A percentile compares a stretch with the other conserved stretches of the same genome.
Conservation (phyloP, 1,140 invertebrate genomes). For the Drosophila micromelanica region DNA sequence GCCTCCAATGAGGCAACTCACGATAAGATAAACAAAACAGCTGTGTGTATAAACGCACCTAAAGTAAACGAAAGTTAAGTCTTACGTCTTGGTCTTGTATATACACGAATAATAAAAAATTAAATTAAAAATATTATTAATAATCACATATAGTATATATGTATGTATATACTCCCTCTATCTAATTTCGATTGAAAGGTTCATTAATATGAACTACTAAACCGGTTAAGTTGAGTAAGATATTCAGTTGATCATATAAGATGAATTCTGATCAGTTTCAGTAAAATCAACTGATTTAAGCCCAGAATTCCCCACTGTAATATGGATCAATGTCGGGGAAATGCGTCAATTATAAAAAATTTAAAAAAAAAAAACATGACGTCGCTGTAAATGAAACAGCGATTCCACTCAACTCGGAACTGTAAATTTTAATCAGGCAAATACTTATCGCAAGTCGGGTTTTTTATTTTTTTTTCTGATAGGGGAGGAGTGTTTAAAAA, state of each 20-base stretch:
- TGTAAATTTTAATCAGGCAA: not conserved
- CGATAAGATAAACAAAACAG: conserved; percentile 54
- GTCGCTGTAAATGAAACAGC: conserved; percentile 25
- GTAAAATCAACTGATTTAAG: too few species aligned
- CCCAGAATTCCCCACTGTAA: too few species aligned
- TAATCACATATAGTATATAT: conserved; percentile 2
- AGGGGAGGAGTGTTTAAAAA: not conserved
- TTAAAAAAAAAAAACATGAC: conserved; percentile 27
- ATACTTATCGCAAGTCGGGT: conserved; percentile 9
- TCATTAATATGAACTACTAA: too few species aligned
- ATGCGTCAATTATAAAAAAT: conserved; percentile 16
- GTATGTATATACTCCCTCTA: conserved; percentile 2
- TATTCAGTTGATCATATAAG: too few species aligned
- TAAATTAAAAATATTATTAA: conserved; percentile 8
- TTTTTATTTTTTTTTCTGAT: not conserved
- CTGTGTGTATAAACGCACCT: conserved; percentile 43
- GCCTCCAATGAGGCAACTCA: conserved; percentile 32
- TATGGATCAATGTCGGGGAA: conserved; percentile 15
- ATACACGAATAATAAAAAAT: not conserved
- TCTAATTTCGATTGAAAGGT: too few species aligned
- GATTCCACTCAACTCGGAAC: not conserved
- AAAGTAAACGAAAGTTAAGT: conserved; percentile 39
- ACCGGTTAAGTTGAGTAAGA: too few species aligned
- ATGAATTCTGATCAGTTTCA: too few species aligned
- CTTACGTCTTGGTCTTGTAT: not conserved